Percentiles rank a stretch among this genome's conserved stretches.
Conservation (phyloP, 64 coral and sea anemone species). For the Montipora cactus region DNA sequence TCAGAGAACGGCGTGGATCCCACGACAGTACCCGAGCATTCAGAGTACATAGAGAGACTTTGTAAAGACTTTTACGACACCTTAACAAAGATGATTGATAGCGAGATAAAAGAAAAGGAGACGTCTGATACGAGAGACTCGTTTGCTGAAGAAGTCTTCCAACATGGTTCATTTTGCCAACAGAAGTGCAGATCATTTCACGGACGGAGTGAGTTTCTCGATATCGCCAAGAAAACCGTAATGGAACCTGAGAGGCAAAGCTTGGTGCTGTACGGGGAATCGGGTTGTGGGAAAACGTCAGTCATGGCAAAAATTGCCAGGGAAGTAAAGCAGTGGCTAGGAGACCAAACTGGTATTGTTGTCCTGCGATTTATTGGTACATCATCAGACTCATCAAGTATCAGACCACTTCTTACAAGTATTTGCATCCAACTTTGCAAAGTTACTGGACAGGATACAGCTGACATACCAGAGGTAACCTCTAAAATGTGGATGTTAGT, state of each 20-base stretch:
- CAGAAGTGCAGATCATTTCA: constrained; percentile 89
- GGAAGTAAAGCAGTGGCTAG: constrained; percentile 48
- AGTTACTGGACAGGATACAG: constrained; percentile 40
- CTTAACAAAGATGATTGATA: constrained; percentile 72
- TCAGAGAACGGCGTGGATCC: constrained; percentile 82
- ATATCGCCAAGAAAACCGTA: constrained; percentile 58
- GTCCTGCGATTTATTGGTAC: constrained; percentile 93
- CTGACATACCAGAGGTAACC: constrained; percentile 84
- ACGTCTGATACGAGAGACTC: constrained; percentile 59
- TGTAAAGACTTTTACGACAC: constrained; percentile 79
- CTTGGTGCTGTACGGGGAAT: constrained; percentile 85
- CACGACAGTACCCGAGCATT: constrained; percentile 43
- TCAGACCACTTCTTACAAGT: constrained; percentile 74
- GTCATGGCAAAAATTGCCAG: constrained; percentile 85
- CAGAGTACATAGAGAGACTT: constrained; percentile 80
- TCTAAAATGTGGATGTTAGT: background rate
- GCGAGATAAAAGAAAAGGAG: constrained; percentile 71
- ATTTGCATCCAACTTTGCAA: constrained; percentile 88
- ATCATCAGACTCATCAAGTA: constrained; percentile 82
- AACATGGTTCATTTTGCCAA: constrained; percentile 93
- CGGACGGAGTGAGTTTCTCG: constrained; percentile 81
- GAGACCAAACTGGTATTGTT: constrained; percentile 61
- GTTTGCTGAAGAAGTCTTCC: constrained; percentile 80
- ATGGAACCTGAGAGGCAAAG: constrained; percentile 29
- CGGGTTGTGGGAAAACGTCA: constrained; percentile 96